phyloP scores from a whole-genome alignment of 1,140 invertebrate genomes.

The Apis florea region DNA sequence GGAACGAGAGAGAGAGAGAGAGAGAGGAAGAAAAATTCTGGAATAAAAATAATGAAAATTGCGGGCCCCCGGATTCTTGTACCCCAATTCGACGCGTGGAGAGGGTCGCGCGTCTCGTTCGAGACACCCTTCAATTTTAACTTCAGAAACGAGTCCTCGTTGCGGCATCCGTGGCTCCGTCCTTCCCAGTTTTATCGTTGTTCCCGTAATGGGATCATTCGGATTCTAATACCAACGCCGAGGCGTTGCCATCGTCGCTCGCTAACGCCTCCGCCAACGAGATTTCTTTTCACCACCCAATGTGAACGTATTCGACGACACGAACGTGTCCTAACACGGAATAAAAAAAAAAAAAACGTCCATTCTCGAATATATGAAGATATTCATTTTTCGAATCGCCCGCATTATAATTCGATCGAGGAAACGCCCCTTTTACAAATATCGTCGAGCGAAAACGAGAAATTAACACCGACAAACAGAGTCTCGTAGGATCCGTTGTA shows the following conservation, averaged over 20 bases:
- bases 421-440: no score
- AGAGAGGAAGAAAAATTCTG: slow-evolving; percentile 24
- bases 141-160: slow-evolving; percentile 57
- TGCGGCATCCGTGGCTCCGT: slow-evolving; percentile 58
- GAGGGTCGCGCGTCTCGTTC: slow-evolving; percentile 13
- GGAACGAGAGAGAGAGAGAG: no score
- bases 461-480: no score
- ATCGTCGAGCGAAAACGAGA: no score
- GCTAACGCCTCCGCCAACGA: neutral
- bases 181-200: slow-evolving; percentile 76
- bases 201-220: slow-evolving; percentile 75
- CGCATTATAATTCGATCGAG: no score
- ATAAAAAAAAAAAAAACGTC: no score
- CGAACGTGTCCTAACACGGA: no score
- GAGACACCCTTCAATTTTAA: slow-evolving; percentile 62
- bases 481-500: neutral
- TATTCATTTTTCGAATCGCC: no score
- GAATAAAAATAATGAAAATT: slow-evolving; percentile 60
- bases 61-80: slow-evolving; percentile 2
- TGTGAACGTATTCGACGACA: neutral
- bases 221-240: slow-evolving; percentile 72
- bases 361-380: no score
- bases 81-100: slow-evolving; percentile 29
- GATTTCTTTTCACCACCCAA: neutral
- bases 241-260: slow-evolving; percentile 44